Evolutionary conservation across 2,888 invertebrate species (phyloP).

Genomic region (Lasiommata megera): DNA sequence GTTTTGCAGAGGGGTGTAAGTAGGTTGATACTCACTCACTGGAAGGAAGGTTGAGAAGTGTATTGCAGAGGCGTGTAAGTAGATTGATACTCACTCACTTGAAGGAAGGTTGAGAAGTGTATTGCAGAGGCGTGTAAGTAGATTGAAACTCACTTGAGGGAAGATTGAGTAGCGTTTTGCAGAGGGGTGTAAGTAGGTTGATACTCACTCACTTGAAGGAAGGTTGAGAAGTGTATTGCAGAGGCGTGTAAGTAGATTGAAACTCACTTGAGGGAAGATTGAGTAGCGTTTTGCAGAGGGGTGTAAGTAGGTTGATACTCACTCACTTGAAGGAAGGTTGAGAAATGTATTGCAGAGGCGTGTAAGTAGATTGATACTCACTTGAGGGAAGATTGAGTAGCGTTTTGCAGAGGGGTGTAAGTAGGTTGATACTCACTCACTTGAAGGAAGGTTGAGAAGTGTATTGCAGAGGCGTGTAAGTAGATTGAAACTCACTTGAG

Average conservation of each 20-base stretch:
- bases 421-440: conserved; percentile 39
- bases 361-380: conserved; percentile 31
- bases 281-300: too few species aligned
- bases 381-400: conserved; percentile 59
- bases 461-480: too few species aligned
- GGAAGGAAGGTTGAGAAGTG: conserved; percentile 56
- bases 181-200: too few species aligned
- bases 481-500: conserved; percentile 44
- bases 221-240: too few species aligned
- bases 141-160: conserved; percentile 47
- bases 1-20: too few species aligned
- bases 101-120: conserved; percentile 54
- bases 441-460: conserved; percentile 56
- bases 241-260: neutral
- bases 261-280: conserved; percentile 55
- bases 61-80: too few species aligned
- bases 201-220: conserved; percentile 52
- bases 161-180: too few species aligned
- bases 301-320: neutral
- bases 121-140: too few species aligned
- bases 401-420: too few species aligned
- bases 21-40: conserved; percentile 42
- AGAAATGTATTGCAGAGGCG: too few species aligned
- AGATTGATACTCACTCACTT: conserved; percentile 45
- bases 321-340: conserved; percentile 56